Conservation (phyloP, 2,888 invertebrate genomes). For the Pycnomerus fuliginosus region DNA sequence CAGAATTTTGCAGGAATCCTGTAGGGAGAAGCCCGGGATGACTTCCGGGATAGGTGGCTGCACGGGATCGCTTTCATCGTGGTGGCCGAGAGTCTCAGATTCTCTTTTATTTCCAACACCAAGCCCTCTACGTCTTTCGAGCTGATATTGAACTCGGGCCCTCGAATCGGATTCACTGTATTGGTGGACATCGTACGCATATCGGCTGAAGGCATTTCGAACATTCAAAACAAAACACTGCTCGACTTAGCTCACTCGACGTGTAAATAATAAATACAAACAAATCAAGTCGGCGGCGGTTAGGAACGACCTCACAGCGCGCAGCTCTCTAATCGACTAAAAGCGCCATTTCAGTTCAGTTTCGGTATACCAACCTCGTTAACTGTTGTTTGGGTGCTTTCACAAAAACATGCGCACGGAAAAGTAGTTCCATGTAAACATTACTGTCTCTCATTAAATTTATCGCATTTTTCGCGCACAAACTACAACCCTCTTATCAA, state of each 20-base stretch:
- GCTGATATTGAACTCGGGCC: slow-evolving; percentile 47
- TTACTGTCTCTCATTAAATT: background rate
- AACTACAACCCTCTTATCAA: background rate
- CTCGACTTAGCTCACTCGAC: too few species aligned
- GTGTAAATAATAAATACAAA: slow-evolving; percentile 9
- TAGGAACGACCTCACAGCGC: slow-evolving; percentile 13
- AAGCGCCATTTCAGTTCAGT: slow-evolving; percentile 26
- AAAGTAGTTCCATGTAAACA: slow-evolving; percentile 50
- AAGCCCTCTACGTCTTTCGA: slow-evolving; percentile 64
- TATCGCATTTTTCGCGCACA: background rate
- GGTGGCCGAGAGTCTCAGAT: slow-evolving; percentile 56
- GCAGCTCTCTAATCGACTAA: slow-evolving; percentile 25
- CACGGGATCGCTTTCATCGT: slow-evolving; percentile 54
- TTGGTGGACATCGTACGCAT: slow-evolving; percentile 42
- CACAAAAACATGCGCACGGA: slow-evolving; percentile 45
- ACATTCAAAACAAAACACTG: slow-evolving; percentile 28
- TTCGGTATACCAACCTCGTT: slow-evolving; percentile 40
- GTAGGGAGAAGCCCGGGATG: slow-evolving; percentile 58
- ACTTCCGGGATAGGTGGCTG: slow-evolving; percentile 50
- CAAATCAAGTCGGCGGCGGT: slow-evolving; percentile 6
- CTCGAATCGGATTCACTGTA: slow-evolving; percentile 34
- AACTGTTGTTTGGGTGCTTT: slow-evolving; percentile 50
- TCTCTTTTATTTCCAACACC: slow-evolving; percentile 67
- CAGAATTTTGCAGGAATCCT: slow-evolving; percentile 54
- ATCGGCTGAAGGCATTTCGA: slow-evolving; percentile 50